These are phyloP conservation scores for Silurus meridionalis DNA, from an alignment of 2,113 vertebrate species.

Conservation along the genomic window DNA sequence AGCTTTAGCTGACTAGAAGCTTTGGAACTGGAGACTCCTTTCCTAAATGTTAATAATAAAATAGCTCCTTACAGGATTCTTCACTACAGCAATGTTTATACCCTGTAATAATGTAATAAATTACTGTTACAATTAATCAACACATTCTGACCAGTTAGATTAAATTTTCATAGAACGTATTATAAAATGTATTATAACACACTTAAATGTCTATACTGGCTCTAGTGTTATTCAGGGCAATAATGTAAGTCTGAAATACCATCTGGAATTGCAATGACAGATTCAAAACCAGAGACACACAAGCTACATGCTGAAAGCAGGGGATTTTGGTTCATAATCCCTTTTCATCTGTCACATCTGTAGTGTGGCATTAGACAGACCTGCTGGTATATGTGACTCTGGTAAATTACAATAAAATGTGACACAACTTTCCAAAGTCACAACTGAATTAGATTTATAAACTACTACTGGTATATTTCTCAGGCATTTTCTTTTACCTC, in stretches of 20 bases:
- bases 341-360: constrained; percentile 16
- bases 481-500: neutral
- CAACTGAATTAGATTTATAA: neutral
- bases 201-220: neutral
- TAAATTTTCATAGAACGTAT: neutral
- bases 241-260: constrained; percentile 30
- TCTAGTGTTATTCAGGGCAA: neutral
- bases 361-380: neutral
- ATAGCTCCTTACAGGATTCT: neutral
- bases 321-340: constrained; percentile 40
- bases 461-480: neutral
- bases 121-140: neutral
- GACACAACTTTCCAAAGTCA: neutral
- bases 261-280: constrained; percentile 53
- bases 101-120: neutral
- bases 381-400: neutral
- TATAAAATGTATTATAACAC: neutral
- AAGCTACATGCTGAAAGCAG: constrained; percentile 14
- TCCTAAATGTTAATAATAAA: neutral
- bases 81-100: neutral
- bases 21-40: neutral
- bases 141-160: neutral
- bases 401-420: neutral
- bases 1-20: neutral
- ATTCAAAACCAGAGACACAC: neutral